A percentile compares a stretch with the other conserved stretches of the same genome.
phyloP scores from a whole-genome alignment of 2,797 vertebrate genomes.

The Lepilemur ruficaudatus region DNA sequence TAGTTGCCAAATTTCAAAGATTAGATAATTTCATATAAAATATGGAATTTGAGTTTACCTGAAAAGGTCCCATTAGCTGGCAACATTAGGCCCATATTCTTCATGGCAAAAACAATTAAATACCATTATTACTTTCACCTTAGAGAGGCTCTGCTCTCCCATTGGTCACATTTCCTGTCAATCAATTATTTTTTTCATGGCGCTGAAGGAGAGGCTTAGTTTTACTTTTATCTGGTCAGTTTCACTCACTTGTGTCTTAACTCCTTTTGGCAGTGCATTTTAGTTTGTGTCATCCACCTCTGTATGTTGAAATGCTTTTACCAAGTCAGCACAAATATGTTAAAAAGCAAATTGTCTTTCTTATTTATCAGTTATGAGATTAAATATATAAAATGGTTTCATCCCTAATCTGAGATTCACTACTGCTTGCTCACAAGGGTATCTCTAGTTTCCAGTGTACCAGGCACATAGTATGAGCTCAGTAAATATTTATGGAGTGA shows the following conservation, averaged over 20 bases:
- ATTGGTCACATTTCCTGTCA: background rate
- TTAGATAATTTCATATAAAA: conserved; percentile 61
- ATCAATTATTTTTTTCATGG: background rate
- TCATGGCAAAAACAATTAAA: background rate
- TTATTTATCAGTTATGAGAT: background rate
- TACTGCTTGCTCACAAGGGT: background rate
- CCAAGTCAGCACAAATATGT: background rate
- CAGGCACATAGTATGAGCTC: background rate
- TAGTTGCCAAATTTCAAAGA: conserved; percentile 70
- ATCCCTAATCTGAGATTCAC: background rate
- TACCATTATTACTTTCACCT: background rate
- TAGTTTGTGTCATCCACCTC: background rate
- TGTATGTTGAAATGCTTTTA: background rate
- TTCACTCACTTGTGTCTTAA: background rate
- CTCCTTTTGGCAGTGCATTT: background rate
- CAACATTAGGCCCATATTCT: background rate
- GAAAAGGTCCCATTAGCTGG: background rate
- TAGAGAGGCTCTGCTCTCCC: background rate
- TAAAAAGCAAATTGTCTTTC: background rate
- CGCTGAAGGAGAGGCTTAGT: background rate
- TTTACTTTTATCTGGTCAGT: background rate
- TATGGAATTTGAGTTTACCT: conserved; percentile 50
- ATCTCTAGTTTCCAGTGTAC: background rate
- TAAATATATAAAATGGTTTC: background rate
- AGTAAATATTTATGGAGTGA: background rate